Percentiles rank a stretch among this genome's conserved stretches.
Evolutionary conservation across 1,140 invertebrate genomes (phyloP).

Genomic region (Drosophila tsacasi): DNA sequence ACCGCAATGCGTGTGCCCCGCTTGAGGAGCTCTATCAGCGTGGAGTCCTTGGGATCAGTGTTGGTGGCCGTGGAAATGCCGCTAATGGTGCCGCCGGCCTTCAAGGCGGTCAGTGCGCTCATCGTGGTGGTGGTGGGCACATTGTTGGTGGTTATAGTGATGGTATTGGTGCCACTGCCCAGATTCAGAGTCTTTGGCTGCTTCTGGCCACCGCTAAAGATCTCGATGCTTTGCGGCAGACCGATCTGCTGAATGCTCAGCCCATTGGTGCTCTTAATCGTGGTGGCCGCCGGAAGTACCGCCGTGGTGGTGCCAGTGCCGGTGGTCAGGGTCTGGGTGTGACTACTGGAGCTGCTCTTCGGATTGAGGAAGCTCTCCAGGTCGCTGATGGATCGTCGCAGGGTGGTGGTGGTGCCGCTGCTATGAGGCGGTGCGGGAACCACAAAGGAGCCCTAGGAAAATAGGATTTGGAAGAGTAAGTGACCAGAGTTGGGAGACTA

Average conservation of each 20-base stretch:
- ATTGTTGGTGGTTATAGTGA: conserved; percentile 77
- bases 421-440: conserved; percentile 82
- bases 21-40: conserved; percentile 88
- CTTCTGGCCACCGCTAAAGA: conserved; percentile 71
- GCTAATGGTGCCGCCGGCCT: conserved; percentile 53
- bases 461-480: background rate
- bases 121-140: conserved; percentile 75
- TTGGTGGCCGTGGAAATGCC: conserved; percentile 52
- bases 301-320: conserved; percentile 60
- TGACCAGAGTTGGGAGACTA: background rate
- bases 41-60: conserved; percentile 86
- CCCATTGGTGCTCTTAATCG: conserved; percentile 74
- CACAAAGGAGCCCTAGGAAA: conserved; percentile 77
- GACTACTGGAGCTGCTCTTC: conserved; percentile 52
- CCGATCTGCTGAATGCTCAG: conserved; percentile 78
- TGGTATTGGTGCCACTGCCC: conserved; percentile 70
- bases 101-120: conserved; percentile 67
- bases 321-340: conserved; percentile 48
- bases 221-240: conserved; percentile 78
- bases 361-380: conserved; percentile 80
- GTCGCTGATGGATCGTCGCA: conserved; percentile 78
- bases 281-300: conserved; percentile 68
- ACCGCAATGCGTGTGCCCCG: conserved; percentile 90
- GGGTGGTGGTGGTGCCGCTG: conserved; percentile 51
- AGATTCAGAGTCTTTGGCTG: conserved; percentile 65